Percentiles rank a stretch among this genome's conserved stretches.
Conservation (phyloP, 2,113 vertebrate genomes). For the Alouatta palliata region DNA sequence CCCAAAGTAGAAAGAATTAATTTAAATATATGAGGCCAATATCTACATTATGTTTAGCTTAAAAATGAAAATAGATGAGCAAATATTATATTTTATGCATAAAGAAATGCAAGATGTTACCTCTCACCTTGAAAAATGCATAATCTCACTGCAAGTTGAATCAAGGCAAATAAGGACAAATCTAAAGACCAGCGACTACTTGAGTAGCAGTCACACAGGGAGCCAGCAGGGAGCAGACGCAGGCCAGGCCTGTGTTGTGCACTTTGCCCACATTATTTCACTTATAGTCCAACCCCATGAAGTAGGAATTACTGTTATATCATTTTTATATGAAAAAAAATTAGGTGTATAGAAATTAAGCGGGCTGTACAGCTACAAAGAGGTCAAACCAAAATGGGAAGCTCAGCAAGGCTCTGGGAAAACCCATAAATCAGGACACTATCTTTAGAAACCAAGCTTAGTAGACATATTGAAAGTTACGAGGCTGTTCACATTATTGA, state of each 20-base stretch:
- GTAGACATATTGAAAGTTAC: not conserved
- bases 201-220: not conserved
- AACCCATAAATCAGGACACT: not conserved
- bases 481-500: not conserved
- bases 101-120: conserved; percentile 14
- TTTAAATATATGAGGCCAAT: not conserved
- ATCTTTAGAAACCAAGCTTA: not conserved
- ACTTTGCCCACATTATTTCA: not conserved
- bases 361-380: not conserved
- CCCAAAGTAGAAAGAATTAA: not conserved
- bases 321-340: not conserved
- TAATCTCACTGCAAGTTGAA: not conserved
- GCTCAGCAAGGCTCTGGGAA: not conserved
- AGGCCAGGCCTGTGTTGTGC: not conserved
- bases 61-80: not conserved
- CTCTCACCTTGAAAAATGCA: not conserved
- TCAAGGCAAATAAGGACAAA: not conserved
- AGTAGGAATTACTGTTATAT: not conserved
- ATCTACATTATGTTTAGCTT: not conserved
- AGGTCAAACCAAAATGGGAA: not conserved
- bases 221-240: accelerated
- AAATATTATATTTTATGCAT: not conserved
- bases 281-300: not conserved
- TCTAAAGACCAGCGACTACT: not conserved
- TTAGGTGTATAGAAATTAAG: not conserved